phyloP scores from a whole-genome alignment of 2,113 vertebrate species.

The Hemiscyllium ocellatum region DNA sequence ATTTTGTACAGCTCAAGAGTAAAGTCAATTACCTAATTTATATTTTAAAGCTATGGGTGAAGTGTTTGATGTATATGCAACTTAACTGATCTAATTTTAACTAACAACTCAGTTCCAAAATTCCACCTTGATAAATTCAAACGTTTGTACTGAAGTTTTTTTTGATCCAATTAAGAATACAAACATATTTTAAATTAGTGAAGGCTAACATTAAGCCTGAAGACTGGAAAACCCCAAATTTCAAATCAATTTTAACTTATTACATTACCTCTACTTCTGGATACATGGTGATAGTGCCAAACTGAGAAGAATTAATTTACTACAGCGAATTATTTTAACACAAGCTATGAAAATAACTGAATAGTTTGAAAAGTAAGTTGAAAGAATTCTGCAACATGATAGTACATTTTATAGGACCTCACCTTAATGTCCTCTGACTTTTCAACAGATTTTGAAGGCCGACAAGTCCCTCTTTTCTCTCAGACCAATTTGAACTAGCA shows the following conservation, averaged over 20 bases:
- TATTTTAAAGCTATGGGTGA: background rate
- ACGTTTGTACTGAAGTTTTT: background rate
- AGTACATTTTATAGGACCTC: constrained; percentile 34
- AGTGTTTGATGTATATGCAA: background rate
- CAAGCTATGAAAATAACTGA: background rate
- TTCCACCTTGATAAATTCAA: background rate
- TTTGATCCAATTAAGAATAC: background rate
- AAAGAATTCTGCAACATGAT: background rate
- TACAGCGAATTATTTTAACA: background rate
- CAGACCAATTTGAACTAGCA: constrained; percentile 96
- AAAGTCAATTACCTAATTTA: background rate
- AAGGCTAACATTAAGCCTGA: background rate
- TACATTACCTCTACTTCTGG: background rate
- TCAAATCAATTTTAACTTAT: background rate
- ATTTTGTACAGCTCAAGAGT: background rate
- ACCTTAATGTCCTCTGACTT: constrained; percentile 93
- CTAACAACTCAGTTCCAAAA: background rate
- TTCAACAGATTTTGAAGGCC: constrained; percentile 93
- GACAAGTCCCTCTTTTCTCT: constrained; percentile 92
- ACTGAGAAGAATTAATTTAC: background rate
- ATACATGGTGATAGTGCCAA: background rate
- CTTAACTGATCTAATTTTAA: background rate
- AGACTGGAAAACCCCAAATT: background rate
- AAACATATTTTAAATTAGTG: background rate
- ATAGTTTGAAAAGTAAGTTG: background rate